Conservation (phyloP, 2,113 vertebrate species). For the Ginglymostoma cirratum region DNA sequence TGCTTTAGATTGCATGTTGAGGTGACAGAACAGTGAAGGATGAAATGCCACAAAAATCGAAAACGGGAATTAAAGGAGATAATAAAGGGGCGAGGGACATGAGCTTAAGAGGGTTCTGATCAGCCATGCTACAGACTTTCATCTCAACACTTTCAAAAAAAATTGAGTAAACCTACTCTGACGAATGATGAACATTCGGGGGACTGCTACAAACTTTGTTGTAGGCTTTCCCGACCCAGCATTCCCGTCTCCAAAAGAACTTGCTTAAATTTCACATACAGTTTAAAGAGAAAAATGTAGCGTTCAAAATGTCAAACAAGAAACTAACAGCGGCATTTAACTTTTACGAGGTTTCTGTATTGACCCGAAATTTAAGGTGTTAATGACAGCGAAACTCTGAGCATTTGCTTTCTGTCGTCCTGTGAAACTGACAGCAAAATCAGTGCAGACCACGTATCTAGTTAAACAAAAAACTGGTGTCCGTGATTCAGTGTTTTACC, state of each 20-base stretch:
- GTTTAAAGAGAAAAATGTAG: neutral
- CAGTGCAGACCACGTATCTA: neutral
- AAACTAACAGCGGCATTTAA: neutral
- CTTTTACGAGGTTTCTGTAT: neutral
- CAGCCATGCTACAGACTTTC: neutral
- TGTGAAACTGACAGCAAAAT: neutral
- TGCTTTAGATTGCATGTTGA: neutral
- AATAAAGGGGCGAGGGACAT: neutral
- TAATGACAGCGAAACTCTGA: neutral
- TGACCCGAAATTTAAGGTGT: neutral
- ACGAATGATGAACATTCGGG: neutral
- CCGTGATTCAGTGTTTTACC: neutral
- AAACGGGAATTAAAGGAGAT: neutral
- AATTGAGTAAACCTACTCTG: neutral
- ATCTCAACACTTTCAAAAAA: neutral
- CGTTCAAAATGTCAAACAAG: neutral
- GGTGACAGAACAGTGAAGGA: no score
- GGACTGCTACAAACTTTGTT: neutral
- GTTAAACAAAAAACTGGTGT: neutral
- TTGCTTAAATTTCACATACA: neutral
- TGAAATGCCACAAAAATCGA: neutral
- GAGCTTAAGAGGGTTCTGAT: neutral
- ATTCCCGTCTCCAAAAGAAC: neutral
- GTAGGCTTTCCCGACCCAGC: neutral
- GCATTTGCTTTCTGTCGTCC: neutral